Conservation (phyloP, 2,113 vertebrate species). For the Platichthys flesus region DNA sequence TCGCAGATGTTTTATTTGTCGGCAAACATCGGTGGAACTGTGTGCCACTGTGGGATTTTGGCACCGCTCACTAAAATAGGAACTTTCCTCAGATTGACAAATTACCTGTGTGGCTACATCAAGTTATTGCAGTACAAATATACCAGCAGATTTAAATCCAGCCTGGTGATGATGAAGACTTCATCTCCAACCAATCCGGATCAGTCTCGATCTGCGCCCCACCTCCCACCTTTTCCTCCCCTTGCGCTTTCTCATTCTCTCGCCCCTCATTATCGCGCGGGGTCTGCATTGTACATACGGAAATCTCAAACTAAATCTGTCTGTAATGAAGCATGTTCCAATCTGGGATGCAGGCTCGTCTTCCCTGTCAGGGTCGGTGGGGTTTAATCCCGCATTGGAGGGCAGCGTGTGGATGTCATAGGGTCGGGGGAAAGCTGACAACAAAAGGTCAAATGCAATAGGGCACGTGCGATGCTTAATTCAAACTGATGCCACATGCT, state of each 20-base stretch:
- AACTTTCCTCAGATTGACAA: background rate
- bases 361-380: slow-evolving; percentile 28
- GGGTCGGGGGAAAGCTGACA: slow-evolving; percentile 34
- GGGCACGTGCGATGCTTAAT: background rate
- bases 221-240: slow-evolving; percentile 3
- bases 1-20: background rate
- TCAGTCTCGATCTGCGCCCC: slow-evolving; percentile 23
- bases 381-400: slow-evolving; percentile 62
- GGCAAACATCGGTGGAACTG: background rate
- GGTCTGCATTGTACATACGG: slow-evolving; percentile 36
- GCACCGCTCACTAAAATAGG: background rate
- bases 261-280: slow-evolving; percentile 25
- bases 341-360: slow-evolving; percentile 53
- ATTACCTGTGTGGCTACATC: too few relatives aligned
- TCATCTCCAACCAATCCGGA: slow-evolving; percentile 36
- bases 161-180: slow-evolving; percentile 10
- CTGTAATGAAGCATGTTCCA: slow-evolving; percentile 64
- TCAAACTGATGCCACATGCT: background rate
- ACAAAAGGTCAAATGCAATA: slow-evolving; percentile 44
- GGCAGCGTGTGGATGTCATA: slow-evolving; percentile 24
- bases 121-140: background rate
- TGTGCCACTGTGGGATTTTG: background rate
- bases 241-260: slow-evolving; percentile 21
- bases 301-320: slow-evolving; percentile 66
- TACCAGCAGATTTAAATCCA: slow-evolving; percentile 17